Percentiles rank a stretch among this genome's conserved stretches.
Evolutionary conservation across 2,113 vertebrate species (phyloP).

Genomic region (Phyllostomus hastatus): DNA sequence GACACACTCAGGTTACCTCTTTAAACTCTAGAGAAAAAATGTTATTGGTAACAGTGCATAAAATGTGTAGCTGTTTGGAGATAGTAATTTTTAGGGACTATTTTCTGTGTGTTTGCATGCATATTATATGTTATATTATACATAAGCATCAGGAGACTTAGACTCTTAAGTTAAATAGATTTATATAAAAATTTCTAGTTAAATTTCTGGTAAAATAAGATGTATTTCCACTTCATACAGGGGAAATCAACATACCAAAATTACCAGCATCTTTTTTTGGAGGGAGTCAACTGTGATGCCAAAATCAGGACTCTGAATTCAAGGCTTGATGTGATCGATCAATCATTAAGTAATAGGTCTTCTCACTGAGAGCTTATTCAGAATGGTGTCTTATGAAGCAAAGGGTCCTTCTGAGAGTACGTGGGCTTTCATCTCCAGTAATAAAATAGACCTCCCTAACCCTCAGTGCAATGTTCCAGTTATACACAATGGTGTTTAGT

Average conservation of each 20-base stretch:
- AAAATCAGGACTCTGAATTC: neutral
- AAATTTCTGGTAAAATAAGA: neutral
- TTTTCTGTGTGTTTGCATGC: neutral
- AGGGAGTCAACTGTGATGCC: neutral
- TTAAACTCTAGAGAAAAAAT: neutral
- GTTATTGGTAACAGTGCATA: neutral
- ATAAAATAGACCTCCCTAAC: neutral
- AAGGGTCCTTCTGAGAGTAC: neutral
- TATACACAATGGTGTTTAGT: neutral
- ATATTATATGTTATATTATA: neutral
- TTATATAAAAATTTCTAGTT: conserved; percentile 18
- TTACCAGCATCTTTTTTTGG: neutral
- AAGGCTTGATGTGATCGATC: neutral
- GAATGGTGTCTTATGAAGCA: neutral
- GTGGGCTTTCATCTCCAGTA: neutral
- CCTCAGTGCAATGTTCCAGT: neutral
- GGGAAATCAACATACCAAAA: neutral
- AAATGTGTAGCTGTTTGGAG: neutral
- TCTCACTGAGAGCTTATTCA: neutral
- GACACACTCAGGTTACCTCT: neutral
- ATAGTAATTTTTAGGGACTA: neutral
- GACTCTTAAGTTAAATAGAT: neutral
- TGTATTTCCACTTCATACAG: neutral
- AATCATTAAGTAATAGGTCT: neutral
- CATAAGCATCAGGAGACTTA: neutral